Conservation (phyloP, 2,113 vertebrate genomes). For the Ciconia maguari region DNA sequence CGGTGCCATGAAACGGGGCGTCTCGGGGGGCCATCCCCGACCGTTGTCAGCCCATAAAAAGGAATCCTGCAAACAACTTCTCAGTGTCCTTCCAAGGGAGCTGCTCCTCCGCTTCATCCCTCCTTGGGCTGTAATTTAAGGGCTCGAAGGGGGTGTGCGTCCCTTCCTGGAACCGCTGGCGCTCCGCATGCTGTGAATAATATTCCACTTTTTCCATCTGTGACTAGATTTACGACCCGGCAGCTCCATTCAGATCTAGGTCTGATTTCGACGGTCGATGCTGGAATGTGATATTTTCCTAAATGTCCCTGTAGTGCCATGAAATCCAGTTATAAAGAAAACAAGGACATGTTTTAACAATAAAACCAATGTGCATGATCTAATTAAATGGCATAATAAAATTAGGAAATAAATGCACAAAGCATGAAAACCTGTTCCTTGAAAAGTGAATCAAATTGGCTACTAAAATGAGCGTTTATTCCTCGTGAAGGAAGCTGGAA, state of each 20-base stretch:
- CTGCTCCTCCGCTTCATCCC: background rate
- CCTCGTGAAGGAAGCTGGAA: background rate
- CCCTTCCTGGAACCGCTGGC: constrained; percentile 25
- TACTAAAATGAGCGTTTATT: background rate
- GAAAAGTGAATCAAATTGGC: constrained; percentile 54
- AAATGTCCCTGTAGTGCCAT: constrained; percentile 69
- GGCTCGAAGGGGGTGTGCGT: background rate
- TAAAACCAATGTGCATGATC: constrained; percentile 76
- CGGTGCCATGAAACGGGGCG: background rate
- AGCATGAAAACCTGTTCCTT: constrained; percentile 63
- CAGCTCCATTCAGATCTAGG: constrained; percentile 19
- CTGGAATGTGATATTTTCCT: constrained; percentile 67
- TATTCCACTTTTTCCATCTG: constrained; percentile 47
- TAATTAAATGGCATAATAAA: constrained; percentile 81
- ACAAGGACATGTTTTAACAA: constrained; percentile 78
- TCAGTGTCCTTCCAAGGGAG: background rate
- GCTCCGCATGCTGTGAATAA: constrained; percentile 41
- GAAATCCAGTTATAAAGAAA: constrained; percentile 80
- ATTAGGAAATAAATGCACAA: constrained; percentile 73
- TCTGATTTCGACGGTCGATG: constrained; percentile 46
- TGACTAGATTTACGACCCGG: constrained; percentile 51
- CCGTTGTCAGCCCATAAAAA: background rate
- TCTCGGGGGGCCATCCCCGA: background rate
- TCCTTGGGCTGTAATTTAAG: background rate
- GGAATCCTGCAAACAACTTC: background rate